Conservation (phyloP, 2,113 vertebrate genomes). For the Naja naja region DNA sequence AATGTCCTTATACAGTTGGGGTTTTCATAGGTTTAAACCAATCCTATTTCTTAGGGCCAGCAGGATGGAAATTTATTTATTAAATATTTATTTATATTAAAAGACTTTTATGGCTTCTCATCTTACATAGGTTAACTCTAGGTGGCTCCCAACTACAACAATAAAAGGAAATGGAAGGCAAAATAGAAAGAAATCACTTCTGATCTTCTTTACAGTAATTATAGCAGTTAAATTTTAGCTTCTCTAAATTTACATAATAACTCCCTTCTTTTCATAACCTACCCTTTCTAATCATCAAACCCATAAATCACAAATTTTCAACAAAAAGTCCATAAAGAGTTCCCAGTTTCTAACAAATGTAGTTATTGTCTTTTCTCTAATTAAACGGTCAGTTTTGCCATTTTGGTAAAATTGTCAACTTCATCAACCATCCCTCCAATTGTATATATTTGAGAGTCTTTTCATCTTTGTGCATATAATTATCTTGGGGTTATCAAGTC, state of each 20-base stretch:
- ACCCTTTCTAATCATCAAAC: neutral
- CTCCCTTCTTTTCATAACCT: neutral
- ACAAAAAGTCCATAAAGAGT: neutral
- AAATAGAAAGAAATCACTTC: neutral
- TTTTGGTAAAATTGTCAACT: neutral
- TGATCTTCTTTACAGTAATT: neutral
- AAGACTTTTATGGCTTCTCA: neutral
- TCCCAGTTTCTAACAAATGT: neutral
- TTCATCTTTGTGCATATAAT: neutral
- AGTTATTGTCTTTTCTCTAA: neutral
- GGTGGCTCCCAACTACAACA: neutral
- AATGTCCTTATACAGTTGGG: slow-evolving; percentile 15
- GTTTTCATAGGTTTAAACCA: neutral
- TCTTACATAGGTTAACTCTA: neutral
- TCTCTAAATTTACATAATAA: neutral
- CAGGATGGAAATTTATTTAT: neutral
- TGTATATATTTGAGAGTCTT: neutral
- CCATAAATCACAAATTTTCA: neutral
- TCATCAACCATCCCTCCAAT: neutral
- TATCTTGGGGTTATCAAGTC: neutral
- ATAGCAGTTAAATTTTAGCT: neutral
- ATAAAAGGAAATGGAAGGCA: neutral
- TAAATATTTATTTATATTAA: neutral
- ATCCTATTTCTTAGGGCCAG: neutral
- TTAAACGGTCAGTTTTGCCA: neutral